phyloP scores from a whole-genome alignment of 2,797 vertebrate genomes.

The Austrolebias charrua region DNA sequence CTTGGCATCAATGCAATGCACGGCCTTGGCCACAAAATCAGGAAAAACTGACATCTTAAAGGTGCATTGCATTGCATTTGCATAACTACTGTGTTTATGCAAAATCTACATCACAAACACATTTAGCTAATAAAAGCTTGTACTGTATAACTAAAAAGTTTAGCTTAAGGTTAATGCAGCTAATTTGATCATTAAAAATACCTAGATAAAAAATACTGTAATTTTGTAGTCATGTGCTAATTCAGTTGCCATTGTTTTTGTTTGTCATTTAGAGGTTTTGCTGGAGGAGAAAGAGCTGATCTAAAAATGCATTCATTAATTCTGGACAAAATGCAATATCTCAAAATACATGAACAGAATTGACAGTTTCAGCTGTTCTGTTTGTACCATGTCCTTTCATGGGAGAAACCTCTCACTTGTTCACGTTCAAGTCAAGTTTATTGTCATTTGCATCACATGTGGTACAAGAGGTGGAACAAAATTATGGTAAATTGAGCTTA shows the following conservation, averaged over 20 bases:
- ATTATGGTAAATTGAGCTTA: too few relatives aligned
- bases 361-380: constrained; percentile 58
- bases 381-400: constrained; percentile 57
- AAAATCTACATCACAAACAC: constrained; percentile 31
- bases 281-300: constrained; percentile 34
- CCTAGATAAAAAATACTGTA: constrained; percentile 27
- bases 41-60: constrained; percentile 66
- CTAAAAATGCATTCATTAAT: constrained; percentile 42
- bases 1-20: constrained; percentile 52
- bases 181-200: constrained; percentile 16
- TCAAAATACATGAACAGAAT: constrained; percentile 50
- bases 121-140: constrained; percentile 28
- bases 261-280: constrained; percentile 39
- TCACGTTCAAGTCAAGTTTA: too few relatives aligned
- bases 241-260: constrained; percentile 46
- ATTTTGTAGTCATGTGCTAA: constrained; percentile 6
- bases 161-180: constrained; percentile 11
- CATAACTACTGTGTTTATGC: constrained; percentile 55
- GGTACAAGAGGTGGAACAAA: too few relatives aligned
- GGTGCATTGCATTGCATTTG: constrained; percentile 45
- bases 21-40: constrained; percentile 55
- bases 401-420: constrained; percentile 56
- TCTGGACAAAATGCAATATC: constrained; percentile 53
- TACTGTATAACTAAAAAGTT: constrained; percentile 33
- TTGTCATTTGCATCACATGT: too few relatives aligned